These are phyloP conservation scores for Athripsodes cinereus DNA, from an alignment of 2,888 invertebrate genomes.

Conservation along the genomic window DNA sequence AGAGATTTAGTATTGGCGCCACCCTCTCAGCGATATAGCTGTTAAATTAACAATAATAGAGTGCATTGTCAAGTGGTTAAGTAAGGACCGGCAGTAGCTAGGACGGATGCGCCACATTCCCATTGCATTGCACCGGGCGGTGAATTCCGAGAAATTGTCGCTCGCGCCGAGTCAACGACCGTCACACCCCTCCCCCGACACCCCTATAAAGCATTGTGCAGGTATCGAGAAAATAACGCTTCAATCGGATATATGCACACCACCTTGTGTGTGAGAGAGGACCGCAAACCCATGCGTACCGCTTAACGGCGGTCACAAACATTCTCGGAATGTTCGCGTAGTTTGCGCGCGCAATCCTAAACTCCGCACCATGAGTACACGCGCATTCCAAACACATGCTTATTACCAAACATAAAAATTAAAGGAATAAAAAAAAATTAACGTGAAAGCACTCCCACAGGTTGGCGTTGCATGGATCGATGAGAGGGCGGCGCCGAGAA, in stretches of 20 bases:
- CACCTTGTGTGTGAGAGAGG: not conserved
- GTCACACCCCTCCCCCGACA: not conserved
- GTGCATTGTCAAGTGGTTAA: not conserved
- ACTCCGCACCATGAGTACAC: not conserved
- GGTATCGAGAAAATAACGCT: constrained; percentile 7
- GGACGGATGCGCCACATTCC: not conserved
- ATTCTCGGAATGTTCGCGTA: constrained; percentile 6
- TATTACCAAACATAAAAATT: not conserved
- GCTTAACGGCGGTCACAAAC: constrained; percentile 4
- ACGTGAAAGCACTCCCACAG: not conserved
- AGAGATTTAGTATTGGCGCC: not conserved
- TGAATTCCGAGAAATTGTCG: constrained; percentile 9
- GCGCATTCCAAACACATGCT: not conserved
- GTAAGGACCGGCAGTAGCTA: not conserved
- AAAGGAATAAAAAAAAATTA: not conserved
- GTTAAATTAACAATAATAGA: not conserved
- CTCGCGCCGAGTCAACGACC: constrained; percentile 16
- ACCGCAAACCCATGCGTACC: not conserved
- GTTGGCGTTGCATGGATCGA: not conserved
- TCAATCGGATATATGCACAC: constrained; percentile 4
- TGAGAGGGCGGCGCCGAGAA: not conserved
- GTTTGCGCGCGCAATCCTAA: constrained; percentile 13
- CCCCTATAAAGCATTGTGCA: not conserved
- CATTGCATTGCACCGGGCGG: constrained; percentile 5
- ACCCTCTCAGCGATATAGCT: not conserved